Evolutionary conservation across 2,888 invertebrate species (phyloP).

Genomic region (Girardia tigrina): DNA sequence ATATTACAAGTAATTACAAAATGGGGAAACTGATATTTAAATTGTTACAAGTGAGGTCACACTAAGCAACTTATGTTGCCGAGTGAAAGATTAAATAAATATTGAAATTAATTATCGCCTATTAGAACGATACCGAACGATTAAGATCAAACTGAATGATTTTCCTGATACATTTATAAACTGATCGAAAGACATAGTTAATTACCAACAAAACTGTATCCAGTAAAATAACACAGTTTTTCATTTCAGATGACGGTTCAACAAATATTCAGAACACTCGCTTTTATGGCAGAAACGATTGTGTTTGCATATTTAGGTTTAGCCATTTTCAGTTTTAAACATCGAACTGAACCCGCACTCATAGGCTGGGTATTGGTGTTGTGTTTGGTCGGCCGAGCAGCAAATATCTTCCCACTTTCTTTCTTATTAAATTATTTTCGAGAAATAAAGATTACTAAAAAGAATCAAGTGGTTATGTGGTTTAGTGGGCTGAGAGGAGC

Average conservation of each 20-base stretch:
- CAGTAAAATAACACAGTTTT: too few relatives aligned
- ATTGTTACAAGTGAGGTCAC: too few relatives aligned
- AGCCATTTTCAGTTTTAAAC: conserved; percentile 81
- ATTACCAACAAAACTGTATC: too few relatives aligned
- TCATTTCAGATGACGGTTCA: conserved; percentile 59
- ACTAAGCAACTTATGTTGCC: too few relatives aligned
- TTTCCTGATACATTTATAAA: too few relatives aligned
- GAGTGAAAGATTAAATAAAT: too few relatives aligned
- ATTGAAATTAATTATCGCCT: too few relatives aligned
- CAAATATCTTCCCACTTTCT: conserved; percentile 88
- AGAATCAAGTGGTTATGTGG: conserved; percentile 99
- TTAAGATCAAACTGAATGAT: too few relatives aligned
- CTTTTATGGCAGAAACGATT: conserved; percentile 91
- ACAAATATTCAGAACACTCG: conserved; percentile 87
- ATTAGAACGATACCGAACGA: too few relatives aligned
- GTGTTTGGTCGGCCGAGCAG: conserved; percentile 78
- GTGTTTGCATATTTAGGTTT: conserved; percentile 93
- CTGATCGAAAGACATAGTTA: too few relatives aligned
- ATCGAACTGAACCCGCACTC: conserved; percentile 72
- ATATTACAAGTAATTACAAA: too few relatives aligned
- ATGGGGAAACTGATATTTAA: too few relatives aligned
- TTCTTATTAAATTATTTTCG: conserved; percentile 82
- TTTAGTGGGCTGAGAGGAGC: conserved; percentile 89
- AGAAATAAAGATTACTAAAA: conserved; percentile 87
- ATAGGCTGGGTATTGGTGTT: conserved; percentile 85